phyloP scores from a whole-genome alignment of 2,113 vertebrate species.

The Anolis sagrei region DNA sequence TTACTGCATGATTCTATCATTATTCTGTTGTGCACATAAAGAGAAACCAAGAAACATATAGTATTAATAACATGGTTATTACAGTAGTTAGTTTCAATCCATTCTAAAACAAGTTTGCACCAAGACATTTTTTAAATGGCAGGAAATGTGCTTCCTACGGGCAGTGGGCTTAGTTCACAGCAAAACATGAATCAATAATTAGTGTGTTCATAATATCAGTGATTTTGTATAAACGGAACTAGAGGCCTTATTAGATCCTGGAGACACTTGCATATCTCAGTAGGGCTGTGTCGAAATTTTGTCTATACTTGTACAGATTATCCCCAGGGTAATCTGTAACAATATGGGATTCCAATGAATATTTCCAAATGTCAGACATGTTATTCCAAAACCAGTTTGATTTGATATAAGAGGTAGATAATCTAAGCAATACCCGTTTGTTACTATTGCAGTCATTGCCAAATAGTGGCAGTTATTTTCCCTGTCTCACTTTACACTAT shows the following conservation, averaged over 20 bases:
- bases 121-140: conserved; percentile 53
- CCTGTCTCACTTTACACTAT: not conserved
- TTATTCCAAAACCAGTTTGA: not conserved
- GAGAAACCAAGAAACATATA: conserved; percentile 55
- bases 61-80: conserved; percentile 63
- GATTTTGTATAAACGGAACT: conserved; percentile 32
- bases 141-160: conserved; percentile 61
- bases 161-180: conserved; percentile 69
- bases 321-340: not conserved
- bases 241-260: conserved; percentile 35
- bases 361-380: not conserved
- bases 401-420: not conserved
- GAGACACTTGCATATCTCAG: conserved; percentile 32
- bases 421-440: conserved; percentile 1
- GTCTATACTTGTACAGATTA: not conserved
- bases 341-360: not conserved
- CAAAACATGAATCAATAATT: conserved; percentile 49
- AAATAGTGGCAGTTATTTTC: not conserved
- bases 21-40: conserved; percentile 51
- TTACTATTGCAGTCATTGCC: not conserved
- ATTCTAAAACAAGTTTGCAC: conserved; percentile 54
- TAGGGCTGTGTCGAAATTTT: conserved; percentile 19
- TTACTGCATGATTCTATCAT: conserved; percentile 67
- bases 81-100: conserved; percentile 59
- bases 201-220: conserved; percentile 13